Evolutionary conservation across 2,888 invertebrate species (phyloP), one percentile per base, ranked within the genome.

Genomic region (Mycalesis mineus): DNA sequence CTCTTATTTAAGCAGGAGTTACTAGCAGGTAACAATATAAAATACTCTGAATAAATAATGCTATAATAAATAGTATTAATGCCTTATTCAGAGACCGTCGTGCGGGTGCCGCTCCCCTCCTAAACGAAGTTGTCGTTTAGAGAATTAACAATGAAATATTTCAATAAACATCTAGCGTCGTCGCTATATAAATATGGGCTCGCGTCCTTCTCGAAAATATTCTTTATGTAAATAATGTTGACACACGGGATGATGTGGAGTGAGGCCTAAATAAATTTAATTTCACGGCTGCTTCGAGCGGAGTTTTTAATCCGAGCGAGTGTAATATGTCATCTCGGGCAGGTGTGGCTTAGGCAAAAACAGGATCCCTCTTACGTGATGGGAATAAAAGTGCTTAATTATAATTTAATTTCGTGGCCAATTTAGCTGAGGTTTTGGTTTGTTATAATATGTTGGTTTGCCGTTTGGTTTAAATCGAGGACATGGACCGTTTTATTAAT

Each of bases 61-160:
- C 88, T 87, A 84, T 80, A 87, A 85, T 86, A 86, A 86, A 85
- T 76, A 80, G 73, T 79, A 81, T 84, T 82, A 82, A 84, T 76
- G 75, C 73, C 67, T 77, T 72, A 80, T 83, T 84, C 80, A 81
- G 64, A 66, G 67, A 67, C 72, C 72, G 67, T 73, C 77, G 78
- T 80, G 81, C 73, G 73, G 70, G 74, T 75, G 74, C 72, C 78
- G 69, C 15, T 78, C 79, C 80, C 82, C 78, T 70, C 57, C 68
- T 71, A 73, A 79, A 78, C 73, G 72, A 71, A 73, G 78, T 74
- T 74, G 78, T 81, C 78, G 78, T 78, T 82, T 72, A 68, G 74
- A 77, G 82, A 84, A 84, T 87, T 87, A 85, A 89, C 85, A 86
- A 87, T 84, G 84, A 86, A 84, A 84, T 87, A 88, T 85, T 85